phyloP scores from a whole-genome alignment of 2,113 vertebrate species.

The Dipodomys stephensi region DNA sequence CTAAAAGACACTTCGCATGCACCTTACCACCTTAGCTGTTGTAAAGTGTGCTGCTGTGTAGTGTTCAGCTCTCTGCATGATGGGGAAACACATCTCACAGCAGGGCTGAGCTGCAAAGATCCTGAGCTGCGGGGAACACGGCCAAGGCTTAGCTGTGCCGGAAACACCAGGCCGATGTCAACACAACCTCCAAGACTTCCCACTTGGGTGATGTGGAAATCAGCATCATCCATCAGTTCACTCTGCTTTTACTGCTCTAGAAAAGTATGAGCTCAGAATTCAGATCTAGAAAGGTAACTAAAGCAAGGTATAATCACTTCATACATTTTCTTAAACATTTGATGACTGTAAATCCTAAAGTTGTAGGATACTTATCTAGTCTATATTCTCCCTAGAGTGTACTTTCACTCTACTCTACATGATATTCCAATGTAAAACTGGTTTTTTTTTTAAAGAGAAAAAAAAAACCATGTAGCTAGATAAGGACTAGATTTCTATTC shows the following conservation, averaged over 20 bases:
- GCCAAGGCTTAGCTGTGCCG: not conserved
- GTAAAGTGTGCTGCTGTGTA: not conserved
- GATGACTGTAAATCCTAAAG: slow-evolving; percentile 12
- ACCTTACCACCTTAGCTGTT: not conserved
- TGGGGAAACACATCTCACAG: no score
- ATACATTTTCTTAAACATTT: not conserved
- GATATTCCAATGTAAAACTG: slow-evolving; percentile 20
- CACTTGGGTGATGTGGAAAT: not conserved
- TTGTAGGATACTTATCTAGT: not conserved
- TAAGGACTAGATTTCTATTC: slow-evolving; percentile 31
- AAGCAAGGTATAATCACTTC: slow-evolving; percentile 38
- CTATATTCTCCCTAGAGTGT: not conserved
- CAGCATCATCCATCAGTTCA: not conserved
- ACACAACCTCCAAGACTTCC: not conserved
- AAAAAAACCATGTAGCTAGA: not conserved
- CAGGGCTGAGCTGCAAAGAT: no score
- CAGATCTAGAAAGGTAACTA: slow-evolving; percentile 18
- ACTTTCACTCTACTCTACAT: not conserved
- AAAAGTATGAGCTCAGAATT: not conserved
- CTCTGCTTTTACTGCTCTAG: not conserved
- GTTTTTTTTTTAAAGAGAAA: not conserved
- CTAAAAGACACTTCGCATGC: not conserved
- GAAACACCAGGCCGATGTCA: not conserved
- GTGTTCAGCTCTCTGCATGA: no score
- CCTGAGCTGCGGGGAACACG: not conserved